Evolutionary conservation across 2,797 vertebrate species (phyloP), one percentile per base, ranked within the genome.

Genomic region (Hemibagrus guttatus): DNA sequence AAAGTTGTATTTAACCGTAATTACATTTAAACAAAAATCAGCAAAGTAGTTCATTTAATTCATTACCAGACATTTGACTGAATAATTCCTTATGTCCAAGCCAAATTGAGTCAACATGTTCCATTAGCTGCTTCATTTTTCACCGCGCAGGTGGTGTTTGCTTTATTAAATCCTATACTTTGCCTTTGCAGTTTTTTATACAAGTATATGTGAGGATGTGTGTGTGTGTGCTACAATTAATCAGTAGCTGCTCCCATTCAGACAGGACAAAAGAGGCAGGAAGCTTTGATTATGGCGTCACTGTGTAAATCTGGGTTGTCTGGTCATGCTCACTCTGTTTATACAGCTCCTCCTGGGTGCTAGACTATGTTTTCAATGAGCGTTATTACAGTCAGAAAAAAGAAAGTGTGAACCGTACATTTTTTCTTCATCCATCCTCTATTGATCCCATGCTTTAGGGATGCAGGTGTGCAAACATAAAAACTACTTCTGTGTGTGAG

Each of bases 331-430:
- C 63, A 52, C 16, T 21, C 87, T 92, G 93, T 63, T 91, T 91
- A 87, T 82, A 84, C 88, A 83, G 87, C 86, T 54, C 91, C 91
- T 87, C 81, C 91, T 84, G 90, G 89, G 90, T 66, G 78, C 83
- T 83, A 28, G 31, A 59, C 42, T 79, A 23, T 71, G 35, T 82
- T 85, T 72, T 39, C 58, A 72, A 16, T 63, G 39, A 69, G 76
- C 66, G 72, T 78, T 68, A 85, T 83, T 75, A 84, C 31, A 84
- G 49, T 42, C 71, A 64, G 19, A 59, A 69, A 58, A 79, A 80
- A 28, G 39, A 68, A 42, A 35, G 54, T 56, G 87, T 58, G 74
- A 85, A 90, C 85, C 79, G 56, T 82, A 26, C 12, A 0, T 28
- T 64, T 81, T 63, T 63, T 59, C 76, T 85, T 84, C 26, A 54